Conservation (phyloP, 37 sponge, comb jelly and placozoan species). For the Halisarca cf. caerulea region DNA sequence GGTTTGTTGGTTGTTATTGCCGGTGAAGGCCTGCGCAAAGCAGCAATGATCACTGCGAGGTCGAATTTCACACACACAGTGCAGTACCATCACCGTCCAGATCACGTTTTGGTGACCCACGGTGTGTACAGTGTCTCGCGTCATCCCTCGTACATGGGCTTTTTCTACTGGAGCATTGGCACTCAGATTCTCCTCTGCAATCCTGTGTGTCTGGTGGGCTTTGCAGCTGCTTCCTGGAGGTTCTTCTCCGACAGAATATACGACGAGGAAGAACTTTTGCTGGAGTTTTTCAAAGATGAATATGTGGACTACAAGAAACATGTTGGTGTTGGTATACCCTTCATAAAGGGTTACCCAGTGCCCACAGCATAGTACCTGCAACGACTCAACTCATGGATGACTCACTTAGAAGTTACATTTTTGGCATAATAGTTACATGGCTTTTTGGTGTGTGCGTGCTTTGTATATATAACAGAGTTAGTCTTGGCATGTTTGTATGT, state of each 20-base stretch:
- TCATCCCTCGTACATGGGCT: constrained; percentile 96
- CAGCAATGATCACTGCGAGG: constrained; percentile 88
- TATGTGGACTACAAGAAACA: constrained; percentile 81
- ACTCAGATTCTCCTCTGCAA: constrained; percentile 92
- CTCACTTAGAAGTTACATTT: no score
- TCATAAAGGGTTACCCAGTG: constrained; percentile 69
- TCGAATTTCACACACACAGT: constrained; percentile 91
- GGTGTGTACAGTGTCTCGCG: constrained; percentile 86
- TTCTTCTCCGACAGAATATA: constrained; percentile 93
- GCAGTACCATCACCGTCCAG: constrained; percentile 45
- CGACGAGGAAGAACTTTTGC: constrained; percentile 76
- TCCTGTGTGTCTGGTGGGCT: constrained; percentile 81
- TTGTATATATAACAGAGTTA: no score
- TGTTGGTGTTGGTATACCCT: constrained; percentile 89
- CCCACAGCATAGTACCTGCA: no score
- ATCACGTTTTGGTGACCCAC: constrained; percentile 75
- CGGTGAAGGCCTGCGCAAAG: constrained; percentile 85
- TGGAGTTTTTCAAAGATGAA: constrained; percentile 85
- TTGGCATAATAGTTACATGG: no score
- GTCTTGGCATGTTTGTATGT: no score
- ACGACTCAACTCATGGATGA: no score
- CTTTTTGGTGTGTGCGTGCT: no score
- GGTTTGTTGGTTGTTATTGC: constrained; percentile 63
- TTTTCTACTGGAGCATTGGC: constrained; percentile 97
- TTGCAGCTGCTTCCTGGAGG: constrained; percentile 72